Base-by-base conservation (phyloP, 2,113 vertebrate species). In the Pelecanoides urinatrix region DNA sequence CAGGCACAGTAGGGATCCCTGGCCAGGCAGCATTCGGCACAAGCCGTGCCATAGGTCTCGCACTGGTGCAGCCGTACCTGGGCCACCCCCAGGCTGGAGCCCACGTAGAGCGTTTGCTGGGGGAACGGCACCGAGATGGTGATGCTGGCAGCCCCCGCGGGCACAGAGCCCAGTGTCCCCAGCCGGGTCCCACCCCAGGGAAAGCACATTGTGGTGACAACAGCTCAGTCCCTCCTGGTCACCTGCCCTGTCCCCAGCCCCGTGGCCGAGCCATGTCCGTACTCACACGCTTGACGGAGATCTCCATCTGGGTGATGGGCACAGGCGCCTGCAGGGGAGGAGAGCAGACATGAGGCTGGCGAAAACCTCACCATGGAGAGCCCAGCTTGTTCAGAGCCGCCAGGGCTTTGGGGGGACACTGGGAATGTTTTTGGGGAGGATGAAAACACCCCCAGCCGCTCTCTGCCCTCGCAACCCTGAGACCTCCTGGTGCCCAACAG, bases 1-100 rank as follows among this genome's bases (percentile, higher is more conserved):
- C 99, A 99, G 90, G 99, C 97, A 0, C 99, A 99, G 96, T 99
- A 99, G 8, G 99, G 99, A 83, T 99, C 99, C 90, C 99, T 98
- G 86, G 99, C 99, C 97, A 99, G 97, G 96, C 99, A 99, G 97
- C 99, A 99, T 88, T 99, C 99, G 0, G 99, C 99, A 42, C 99
- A 99, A 8, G 99, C 99, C 7, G 97, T 98, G 61, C 99, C 99
- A 0, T 99, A 99, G 4, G 98, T 98, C 94, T 99, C 98, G 3
- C 99, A 99, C 77, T 94, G 98, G 88, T 99, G 99, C 94, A 99
- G 98, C 93, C 96, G 98, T 59, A 99, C 97, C 97, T 98, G 98
- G 29, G 98, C 99, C 95, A 99, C 98, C 1, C 98, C 99, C 44
- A 97, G 88, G 27, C 96, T 96, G 23, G 99, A 99, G 81, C 99